Percentiles rank a stretch among this genome's conserved stretches.
These are phyloP conservation scores for Tetramorium parvispinum DNA, from an alignment of 1,140 invertebrate species.

Conservation along the genomic window DNA sequence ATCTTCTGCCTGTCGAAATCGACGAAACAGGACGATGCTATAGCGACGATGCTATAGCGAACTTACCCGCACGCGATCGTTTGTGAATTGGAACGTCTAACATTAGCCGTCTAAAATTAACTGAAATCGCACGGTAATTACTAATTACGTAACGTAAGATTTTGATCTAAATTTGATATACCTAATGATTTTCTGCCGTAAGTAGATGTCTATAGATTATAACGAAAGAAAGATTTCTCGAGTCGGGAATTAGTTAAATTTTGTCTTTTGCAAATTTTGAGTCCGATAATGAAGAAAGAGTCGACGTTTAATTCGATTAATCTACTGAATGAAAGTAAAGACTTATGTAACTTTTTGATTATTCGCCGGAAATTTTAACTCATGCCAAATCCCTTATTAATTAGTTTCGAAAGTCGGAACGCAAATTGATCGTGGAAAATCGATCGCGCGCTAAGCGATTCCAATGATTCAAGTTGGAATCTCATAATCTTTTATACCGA, in stretches of 20 bases:
- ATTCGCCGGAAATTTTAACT: no score
- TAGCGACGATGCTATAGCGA: constrained; percentile 7
- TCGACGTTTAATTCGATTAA: background rate
- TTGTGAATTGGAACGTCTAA: constrained; percentile 19
- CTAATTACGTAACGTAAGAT: background rate
- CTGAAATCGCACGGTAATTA: background rate
- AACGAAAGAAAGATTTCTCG: background rate
- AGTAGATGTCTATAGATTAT: background rate
- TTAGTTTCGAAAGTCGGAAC: background rate
- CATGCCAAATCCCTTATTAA: background rate
- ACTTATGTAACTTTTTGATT: no score
- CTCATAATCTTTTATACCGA: background rate
- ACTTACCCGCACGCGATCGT: constrained; percentile 20
- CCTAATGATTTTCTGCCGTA: background rate
- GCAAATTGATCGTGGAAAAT: background rate
- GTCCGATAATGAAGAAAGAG: background rate
- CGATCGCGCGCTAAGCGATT: background rate
- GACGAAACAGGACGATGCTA: constrained; percentile 42
- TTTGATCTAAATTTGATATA: background rate
- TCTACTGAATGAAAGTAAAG: background rate
- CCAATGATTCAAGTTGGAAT: background rate
- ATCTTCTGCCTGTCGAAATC: constrained; percentile 28
- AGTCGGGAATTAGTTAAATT: background rate
- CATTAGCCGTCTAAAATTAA: background rate
- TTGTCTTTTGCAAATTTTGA: background rate